Base-by-base conservation (phyloP, 1,140 invertebrate species). In the Geopemphigus sp. region DNA sequence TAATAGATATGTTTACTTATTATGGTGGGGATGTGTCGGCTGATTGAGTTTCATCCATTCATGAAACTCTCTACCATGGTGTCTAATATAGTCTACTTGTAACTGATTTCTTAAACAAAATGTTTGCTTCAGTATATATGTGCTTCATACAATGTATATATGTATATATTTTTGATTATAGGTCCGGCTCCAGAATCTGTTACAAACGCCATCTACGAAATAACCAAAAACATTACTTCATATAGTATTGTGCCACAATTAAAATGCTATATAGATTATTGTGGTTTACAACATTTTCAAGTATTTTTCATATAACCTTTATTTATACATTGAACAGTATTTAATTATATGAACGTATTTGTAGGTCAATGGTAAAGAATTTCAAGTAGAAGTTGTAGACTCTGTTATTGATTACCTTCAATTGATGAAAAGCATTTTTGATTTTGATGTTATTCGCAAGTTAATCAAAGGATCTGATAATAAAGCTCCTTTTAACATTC, bases 341-440 rank as follows among this genome's bases (percentile, higher is more conserved):
- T 39, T 56, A 53, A 39, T 15, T 64, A 26, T 57, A 39, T 8
- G 50, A 17, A 80, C 26, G 81, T 64, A 72, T 56, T 73, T 66
- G 84, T 80, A 92, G 88, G 88, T 93, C 32, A 91, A 92, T 82
- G 93, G 90, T 50, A 87, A 87, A 72, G 84, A 89, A 22, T 98
- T 98, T 85, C 89, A 88, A 12, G 92, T 99, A 11, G 92, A 98
- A 84, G 89, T 99, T 0, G 91, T 99, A 81, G 96, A 99, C 86
- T 91, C 94, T 1, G 95, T 98, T 4, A 87, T 89, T 19, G 94
- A 98, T 85, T 99, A 99, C 86, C 88, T 97, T 0, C 86, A 88
- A 1, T 90, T 96, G 63, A 98, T 99, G 97, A 96, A 98, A 85
- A 90, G 93, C 83, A 98, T 99, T 82, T 99, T 99, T 87, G 96